Conservation (phyloP, 2,888 invertebrate genomes). For the Cosmia trapezina region DNA sequence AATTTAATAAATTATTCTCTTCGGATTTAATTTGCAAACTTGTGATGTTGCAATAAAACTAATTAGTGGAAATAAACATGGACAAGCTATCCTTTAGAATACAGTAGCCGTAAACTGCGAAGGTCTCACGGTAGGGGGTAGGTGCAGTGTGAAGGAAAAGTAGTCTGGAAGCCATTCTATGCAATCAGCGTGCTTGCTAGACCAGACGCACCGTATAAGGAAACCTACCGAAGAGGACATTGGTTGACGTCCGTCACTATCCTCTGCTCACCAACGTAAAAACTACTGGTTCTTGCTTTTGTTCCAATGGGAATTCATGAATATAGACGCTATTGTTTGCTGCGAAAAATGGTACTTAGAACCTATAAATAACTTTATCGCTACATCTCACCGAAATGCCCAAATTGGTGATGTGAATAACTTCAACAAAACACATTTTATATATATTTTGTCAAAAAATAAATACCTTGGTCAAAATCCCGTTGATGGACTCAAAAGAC, state of each 20-base stretch:
- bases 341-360: conserved; percentile 25
- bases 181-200: conserved; percentile 68
- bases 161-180: conserved; percentile 65
- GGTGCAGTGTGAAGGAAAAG: conserved; percentile 59
- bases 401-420: conserved; percentile 34
- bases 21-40: conserved; percentile 27
- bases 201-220: conserved; percentile 70
- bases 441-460: conserved; percentile 10
- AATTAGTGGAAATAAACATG: conserved; percentile 25
- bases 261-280: conserved; percentile 54
- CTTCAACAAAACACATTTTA: conserved; percentile 6
- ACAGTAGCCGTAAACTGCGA: conserved; percentile 27
- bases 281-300: conserved; percentile 48
- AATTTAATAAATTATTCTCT: conserved; percentile 35
- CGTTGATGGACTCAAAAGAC: conserved; percentile 32
- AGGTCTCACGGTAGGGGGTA: conserved; percentile 50
- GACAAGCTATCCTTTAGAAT: conserved; percentile 9
- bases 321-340: conserved; percentile 49
- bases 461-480: conserved; percentile 19
- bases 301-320: conserved; percentile 54
- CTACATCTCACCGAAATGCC: conserved; percentile 32
- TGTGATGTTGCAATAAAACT: conserved; percentile 31
- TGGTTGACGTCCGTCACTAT: conserved; percentile 60
- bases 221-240: conserved; percentile 63
- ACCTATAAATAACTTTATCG: conserved; percentile 51